Evolutionary conservation across 2,797 vertebrate genomes (phyloP), one percentile per base, ranked within the genome.

Genomic region (Limosa lapponica): DNA sequence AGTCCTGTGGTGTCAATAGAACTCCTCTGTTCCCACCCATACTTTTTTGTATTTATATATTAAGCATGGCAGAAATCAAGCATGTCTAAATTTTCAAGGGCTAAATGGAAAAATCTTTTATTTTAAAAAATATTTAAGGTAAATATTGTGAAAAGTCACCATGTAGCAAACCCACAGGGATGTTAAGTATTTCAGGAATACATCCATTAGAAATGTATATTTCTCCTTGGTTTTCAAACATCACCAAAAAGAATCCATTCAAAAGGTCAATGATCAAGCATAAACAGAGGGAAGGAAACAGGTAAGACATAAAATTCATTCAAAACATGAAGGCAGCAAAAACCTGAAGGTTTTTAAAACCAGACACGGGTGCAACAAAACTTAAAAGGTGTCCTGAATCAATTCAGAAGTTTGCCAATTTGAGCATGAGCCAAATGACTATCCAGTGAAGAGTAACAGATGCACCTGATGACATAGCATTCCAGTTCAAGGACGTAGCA

Each of bases 401-500:
- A 81, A 27, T 85, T 82, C 54, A 85, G 62, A 91, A 93, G 57
- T 95, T 94, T 91, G 51, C 15, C 69, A 86, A n/a, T 85, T 94
- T 93, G 70, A 95, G 49, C 66, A 73, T 79, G 83, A 91, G 71
- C 80, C 87, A 90, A 79, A 90, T 43, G 70, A 55, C 78, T 92
- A 67, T 61, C 64, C 78, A 92, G 24, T 19, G 37, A 91, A 91
- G 87, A 94, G 69, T 93, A 93, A 84, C 59, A 93, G 87, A 95
- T 93, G 93, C 64, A 95, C 87, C 85, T 96, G 95, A 90, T 95
- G 90, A 96, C 89, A 96, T 82, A 66, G 67, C 69, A 77, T 86
- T 91, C 30, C 61, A 95, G 82, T 94, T 97, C 96, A 97, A 97
- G 97, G 95, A 87, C 96, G 1, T 2, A 81, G 82, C 65, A 95